Conservation (phyloP, 1,140 invertebrate species). For the Bradynema listronoti region DNA sequence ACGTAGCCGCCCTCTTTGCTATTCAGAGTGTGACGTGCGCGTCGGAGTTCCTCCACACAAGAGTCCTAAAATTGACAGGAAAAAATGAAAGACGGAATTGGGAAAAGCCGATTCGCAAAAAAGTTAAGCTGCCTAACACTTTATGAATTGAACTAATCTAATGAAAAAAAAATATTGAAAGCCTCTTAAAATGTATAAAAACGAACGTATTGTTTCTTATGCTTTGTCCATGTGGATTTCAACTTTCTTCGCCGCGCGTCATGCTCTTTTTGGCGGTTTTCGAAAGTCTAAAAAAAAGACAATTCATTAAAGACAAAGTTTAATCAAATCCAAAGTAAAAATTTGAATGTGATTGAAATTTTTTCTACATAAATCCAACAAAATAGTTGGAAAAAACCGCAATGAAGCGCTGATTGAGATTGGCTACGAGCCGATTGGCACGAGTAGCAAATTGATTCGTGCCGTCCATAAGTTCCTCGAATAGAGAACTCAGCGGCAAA, state of each 20-base stretch:
- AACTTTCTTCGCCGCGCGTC: constrained; percentile 38
- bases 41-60: constrained; percentile 32
- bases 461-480: constrained; percentile 38
- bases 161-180: constrained; percentile 10
- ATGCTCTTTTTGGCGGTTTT: constrained; percentile 48
- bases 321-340: neutral
- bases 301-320: neutral
- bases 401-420: constrained; percentile 40
- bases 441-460: constrained; percentile 21
- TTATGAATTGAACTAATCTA: no score
- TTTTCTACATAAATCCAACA: neutral
- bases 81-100: neutral
- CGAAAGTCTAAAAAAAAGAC: constrained; percentile 30
- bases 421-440: constrained; percentile 26
- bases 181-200: neutral
- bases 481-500: constrained; percentile 34
- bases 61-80: constrained; percentile 25
- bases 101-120: neutral
- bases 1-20: constrained; percentile 23
- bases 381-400: constrained; percentile 17
- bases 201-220: constrained; percentile 35
- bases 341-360: neutral
- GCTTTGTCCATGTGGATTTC: constrained; percentile 40
- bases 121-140: no score
- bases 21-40: constrained; percentile 37